phyloP scores from a whole-genome alignment of 2,113 vertebrate genomes.

The Ceuthmochares aereus region DNA sequence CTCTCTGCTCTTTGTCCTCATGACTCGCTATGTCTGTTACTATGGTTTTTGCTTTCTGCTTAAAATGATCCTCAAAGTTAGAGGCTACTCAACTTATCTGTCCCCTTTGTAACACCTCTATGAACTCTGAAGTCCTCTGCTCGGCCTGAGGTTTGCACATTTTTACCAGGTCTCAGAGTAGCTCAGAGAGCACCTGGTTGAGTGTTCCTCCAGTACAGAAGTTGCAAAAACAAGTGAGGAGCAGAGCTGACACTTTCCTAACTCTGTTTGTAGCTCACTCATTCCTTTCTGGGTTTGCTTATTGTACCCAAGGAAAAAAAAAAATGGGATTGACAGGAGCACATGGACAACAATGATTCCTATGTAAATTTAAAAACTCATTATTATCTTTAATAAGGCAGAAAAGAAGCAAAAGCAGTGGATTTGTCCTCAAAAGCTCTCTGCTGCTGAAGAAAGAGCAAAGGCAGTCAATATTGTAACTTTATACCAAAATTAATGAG shows the following conservation, averaged over 20 bases:
- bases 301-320: neutral
- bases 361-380: neutral
- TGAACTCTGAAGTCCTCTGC: neutral
- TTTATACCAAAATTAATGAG: neutral
- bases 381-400: neutral
- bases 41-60: neutral
- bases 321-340: neutral
- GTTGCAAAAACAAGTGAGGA: neutral
- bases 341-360: neutral
- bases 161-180: neutral
- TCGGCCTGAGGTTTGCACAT: neutral
- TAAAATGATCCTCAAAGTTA: neutral
- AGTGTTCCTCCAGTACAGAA: neutral
- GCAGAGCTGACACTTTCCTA: neutral
- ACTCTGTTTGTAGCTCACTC: neutral
- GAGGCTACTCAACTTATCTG: neutral
- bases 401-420: neutral
- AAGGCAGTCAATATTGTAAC: neutral
- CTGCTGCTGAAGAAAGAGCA: neutral
- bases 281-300: neutral
- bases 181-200: neutral
- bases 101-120: neutral
- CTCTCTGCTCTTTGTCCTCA: neutral
- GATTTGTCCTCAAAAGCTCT: neutral
- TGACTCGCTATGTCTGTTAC: neutral